phyloP scores from a whole-genome alignment of 2,113 vertebrate species.

The Dendrocopos noguchii region DNA sequence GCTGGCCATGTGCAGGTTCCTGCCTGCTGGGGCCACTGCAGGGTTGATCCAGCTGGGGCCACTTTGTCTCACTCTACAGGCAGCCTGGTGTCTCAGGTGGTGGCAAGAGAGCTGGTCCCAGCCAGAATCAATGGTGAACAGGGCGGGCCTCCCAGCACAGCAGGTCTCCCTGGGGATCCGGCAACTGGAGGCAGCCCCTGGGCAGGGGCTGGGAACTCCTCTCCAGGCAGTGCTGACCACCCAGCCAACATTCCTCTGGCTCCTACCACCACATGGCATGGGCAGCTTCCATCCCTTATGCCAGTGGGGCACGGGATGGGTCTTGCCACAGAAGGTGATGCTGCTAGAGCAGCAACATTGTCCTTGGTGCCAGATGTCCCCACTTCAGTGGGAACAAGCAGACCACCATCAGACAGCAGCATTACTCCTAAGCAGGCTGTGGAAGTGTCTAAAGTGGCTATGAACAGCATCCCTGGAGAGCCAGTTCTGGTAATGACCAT shows the following conservation, averaged over 20 bases:
- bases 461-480: not conserved
- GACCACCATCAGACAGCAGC: not conserved
- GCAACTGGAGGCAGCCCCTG: not conserved
- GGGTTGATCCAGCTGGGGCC: not conserved
- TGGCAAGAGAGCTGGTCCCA: not conserved
- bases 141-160: rapidly evolving
- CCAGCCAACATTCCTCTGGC: rapidly evolving
- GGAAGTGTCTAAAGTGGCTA: not conserved
- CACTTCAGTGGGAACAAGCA: not conserved
- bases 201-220: not conserved
- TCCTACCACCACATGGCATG: rapidly evolving
- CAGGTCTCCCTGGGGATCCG: rapidly evolving
- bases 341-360: not conserved
- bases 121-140: not conserved
- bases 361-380: not conserved
- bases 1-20: not conserved
- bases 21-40: not conserved
- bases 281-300: not conserved
- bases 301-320: rapidly evolving
- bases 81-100: not conserved
- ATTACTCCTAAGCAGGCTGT: rapidly evolving
- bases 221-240: rapidly evolving
- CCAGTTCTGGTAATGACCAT: not conserved
- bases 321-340: rapidly evolving
- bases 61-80: not conserved